Evolutionary conservation across 2,113 vertebrate genomes (phyloP), one percentile per base, ranked within the genome.

Genomic region (Octodon degus): DNA sequence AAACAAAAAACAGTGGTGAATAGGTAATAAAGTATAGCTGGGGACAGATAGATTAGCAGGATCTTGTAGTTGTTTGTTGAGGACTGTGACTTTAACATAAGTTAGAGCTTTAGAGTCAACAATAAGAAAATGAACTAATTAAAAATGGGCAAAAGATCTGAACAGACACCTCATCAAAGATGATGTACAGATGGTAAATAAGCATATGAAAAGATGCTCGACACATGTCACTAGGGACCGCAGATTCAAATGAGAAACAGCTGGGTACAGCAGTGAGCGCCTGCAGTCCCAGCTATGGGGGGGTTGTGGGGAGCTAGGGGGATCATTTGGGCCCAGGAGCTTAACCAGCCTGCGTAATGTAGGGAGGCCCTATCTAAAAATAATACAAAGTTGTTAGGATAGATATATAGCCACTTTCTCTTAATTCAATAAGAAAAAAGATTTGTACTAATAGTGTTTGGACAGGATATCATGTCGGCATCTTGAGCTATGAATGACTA

Each of bases 71-170:
- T 32, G 86, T 62, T 76, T 80, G 43, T 43, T 81, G 88, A 96
- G 89, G 32, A 58, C 0, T 91, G 60, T 34, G 22, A 81, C 19
- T 84, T 91, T 85, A 90, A 3, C 30, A 9, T 55, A 43, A 89
- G 16, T 80, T 76, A 79, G 79, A 91, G 43, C 14, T 53, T 80
- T 91, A 96, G 32, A 55, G 20, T 79, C 76, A 83, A 87, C 9
- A 70, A 47, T 88, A 58, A 65, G 65, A 91, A 93, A 94, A 96
- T 60, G 14, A 92, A 76, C 50, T 91, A 34, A 91, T 94, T 94
- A 37, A 60, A 83, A 91, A 88, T 77, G 34, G 90, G 60, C 58
- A 82, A 68, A 93, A 82, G 62, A 77, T 94, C 60, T 72, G 43
- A 93, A 93, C 58, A 79, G 72, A 79, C 6, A 65, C 8, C 53